Evolutionary conservation across 2,888 invertebrate species (phyloP).

Genomic region (Napeogenes inachia): DNA sequence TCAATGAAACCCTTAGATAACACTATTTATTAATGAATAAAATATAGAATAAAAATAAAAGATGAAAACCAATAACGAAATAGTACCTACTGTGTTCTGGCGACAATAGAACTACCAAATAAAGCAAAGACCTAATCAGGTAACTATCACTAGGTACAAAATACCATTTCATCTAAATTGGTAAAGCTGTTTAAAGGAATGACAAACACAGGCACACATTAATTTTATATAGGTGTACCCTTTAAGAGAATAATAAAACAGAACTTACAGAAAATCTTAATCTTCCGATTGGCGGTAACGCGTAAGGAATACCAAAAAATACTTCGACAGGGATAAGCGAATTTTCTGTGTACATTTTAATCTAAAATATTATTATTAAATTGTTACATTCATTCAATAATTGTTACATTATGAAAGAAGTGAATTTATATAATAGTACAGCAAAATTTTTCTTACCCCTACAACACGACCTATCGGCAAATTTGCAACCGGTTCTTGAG

Average conservation of each 20-base stretch:
- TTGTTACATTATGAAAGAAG: background rate
- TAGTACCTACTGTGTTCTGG: no score
- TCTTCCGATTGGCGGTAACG: conserved; percentile 84
- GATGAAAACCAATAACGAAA: no score
- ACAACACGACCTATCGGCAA: conserved; percentile 77
- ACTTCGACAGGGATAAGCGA: conserved; percentile 80
- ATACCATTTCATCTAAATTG: no score
- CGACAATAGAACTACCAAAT: no score
- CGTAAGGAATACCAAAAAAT: conserved; percentile 89
- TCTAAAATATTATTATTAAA: conserved; percentile 60
- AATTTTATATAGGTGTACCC: no score
- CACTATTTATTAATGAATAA: no score
- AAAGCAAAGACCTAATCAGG: no score
- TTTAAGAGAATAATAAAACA: background rate
- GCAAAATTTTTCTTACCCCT: conserved; percentile 68
- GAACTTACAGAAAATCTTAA: conserved; percentile 83
- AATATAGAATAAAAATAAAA: no score
- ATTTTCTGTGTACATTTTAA: conserved; percentile 81
- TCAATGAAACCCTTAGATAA: no score
- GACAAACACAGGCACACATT: no score
- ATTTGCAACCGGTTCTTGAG: conserved; percentile 73
- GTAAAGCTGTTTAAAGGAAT: background rate
- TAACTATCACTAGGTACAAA: no score
- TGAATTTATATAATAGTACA: conserved; percentile 11
- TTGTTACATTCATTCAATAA: no score